Percentiles rank a stretch among this genome's conserved stretches.
Conservation (phyloP, 2,797 vertebrate species). For the Ibycter americanus region DNA sequence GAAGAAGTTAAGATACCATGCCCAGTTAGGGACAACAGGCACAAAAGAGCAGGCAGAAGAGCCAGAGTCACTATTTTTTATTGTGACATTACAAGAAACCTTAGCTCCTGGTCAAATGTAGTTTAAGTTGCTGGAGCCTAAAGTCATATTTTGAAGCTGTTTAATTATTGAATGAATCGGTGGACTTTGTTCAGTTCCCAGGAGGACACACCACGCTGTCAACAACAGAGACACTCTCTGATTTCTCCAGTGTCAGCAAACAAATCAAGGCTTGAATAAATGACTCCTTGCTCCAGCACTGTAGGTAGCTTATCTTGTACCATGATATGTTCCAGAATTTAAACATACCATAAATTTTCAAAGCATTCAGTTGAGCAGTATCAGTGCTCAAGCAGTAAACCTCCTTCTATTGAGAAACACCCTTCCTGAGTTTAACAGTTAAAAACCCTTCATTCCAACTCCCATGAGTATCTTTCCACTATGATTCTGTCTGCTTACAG, state of each 20-base stretch:
- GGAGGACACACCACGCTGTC: neutral
- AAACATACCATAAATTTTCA: neutral
- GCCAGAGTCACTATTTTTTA: neutral
- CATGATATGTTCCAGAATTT: neutral
- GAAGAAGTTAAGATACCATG: neutral
- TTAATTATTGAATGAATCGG: slow-evolving; percentile 14
- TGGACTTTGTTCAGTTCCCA: slow-evolving; percentile 10
- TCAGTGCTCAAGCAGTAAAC: neutral
- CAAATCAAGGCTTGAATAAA: neutral
- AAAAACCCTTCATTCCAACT: neutral
- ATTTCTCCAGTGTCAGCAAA: neutral
- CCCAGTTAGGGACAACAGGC: neutral
- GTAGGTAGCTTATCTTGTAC: neutral
- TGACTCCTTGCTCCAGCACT: neutral
- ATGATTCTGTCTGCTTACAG: neutral
- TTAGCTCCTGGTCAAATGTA: neutral
- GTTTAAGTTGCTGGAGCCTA: neutral
- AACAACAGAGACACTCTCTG: neutral
- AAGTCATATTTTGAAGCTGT: neutral
- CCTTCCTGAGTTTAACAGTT: neutral
- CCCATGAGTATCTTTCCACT: neutral
- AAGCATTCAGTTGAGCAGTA: neutral
- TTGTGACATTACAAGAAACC: neutral
- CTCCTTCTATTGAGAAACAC: neutral
- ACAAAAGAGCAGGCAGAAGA: neutral